Evolutionary conservation across 1,140 invertebrate species (phyloP).

Genomic region (Leptinotarsa defecta): DNA sequence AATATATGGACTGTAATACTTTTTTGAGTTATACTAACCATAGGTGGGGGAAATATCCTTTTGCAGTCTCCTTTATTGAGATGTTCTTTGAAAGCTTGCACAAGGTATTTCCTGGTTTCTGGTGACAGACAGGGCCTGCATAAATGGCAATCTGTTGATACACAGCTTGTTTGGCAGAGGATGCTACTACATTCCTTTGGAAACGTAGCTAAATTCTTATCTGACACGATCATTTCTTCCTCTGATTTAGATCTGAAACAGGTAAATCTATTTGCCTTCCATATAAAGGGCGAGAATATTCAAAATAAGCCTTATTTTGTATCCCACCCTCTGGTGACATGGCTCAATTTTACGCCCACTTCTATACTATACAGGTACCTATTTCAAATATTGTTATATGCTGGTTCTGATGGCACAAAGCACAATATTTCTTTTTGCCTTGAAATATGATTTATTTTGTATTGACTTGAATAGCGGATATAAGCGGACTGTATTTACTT

Average conservation of each 20-base stretch:
- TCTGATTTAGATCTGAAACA: slow-evolving; percentile 56
- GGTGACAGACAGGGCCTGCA: slow-evolving; percentile 78
- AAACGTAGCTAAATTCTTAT: slow-evolving; percentile 80
- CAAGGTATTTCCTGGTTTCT: slow-evolving; percentile 64
- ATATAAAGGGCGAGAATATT: too few relatives aligned
- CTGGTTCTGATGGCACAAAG: too few relatives aligned
- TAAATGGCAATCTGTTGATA: slow-evolving; percentile 71
- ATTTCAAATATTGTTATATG: too few relatives aligned
- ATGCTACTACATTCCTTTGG: slow-evolving; percentile 69
- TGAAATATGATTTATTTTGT: too few relatives aligned
- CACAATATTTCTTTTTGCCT: too few relatives aligned
- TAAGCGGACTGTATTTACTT: too few relatives aligned
- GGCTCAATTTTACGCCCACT: too few relatives aligned
- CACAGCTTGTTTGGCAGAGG: slow-evolving; percentile 68
- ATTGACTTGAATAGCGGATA: too few relatives aligned
- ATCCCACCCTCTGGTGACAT: too few relatives aligned
- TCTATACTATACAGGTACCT: too few relatives aligned
- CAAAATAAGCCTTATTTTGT: too few relatives aligned
- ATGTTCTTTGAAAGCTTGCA: slow-evolving; percentile 78
- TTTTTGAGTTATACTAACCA: slow-evolving; percentile 60
- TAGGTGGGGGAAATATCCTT: slow-evolving; percentile 77
- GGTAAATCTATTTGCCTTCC: too few relatives aligned
- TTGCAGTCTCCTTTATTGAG: slow-evolving; percentile 76
- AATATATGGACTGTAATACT: not conserved
- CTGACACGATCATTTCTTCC: slow-evolving; percentile 72